Evolutionary conservation across 2,888 invertebrate species (phyloP).

Genomic region (Idaea straminata): DNA sequence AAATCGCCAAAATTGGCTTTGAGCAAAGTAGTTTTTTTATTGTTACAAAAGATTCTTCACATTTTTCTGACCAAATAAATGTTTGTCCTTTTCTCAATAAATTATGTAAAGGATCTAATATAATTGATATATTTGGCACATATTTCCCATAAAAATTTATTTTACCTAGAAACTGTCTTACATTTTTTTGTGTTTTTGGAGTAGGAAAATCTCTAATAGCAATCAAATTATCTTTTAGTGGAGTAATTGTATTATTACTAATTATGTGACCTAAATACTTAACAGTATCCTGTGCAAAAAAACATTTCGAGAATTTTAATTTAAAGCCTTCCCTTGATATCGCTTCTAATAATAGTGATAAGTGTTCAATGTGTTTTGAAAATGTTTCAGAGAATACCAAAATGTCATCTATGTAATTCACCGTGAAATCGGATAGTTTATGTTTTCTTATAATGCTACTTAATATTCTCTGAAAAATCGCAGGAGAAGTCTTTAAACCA

Average conservation of each 20-base stretch:
- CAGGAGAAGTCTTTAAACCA: conserved; percentile 5
- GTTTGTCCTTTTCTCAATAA: conserved; percentile 22
- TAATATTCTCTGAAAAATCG: conserved; percentile 48
- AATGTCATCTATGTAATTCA: conserved; percentile 19
- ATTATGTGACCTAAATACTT: conserved; percentile 33
- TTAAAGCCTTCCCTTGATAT: conserved; percentile 30
- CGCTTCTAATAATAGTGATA: conserved; percentile 19
- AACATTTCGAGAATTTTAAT: conserved; percentile 26
- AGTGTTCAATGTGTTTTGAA: conserved; percentile 4
- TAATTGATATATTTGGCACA: conserved; percentile 26
- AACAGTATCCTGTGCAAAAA: conserved; percentile 23
- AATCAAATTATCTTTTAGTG: conserved; percentile 34
- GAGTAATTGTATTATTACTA: conserved; percentile 27
- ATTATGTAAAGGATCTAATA: conserved; percentile 30
- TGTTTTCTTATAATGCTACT: conserved; percentile 29
- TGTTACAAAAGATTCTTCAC: conserved; percentile 14
- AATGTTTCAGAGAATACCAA: background rate
- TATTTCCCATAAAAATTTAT: conserved; percentile 29
- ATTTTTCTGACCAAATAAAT: conserved; percentile 19
- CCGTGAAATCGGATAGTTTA: conserved; percentile 16
- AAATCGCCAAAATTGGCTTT: conserved; percentile 21
- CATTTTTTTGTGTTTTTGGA: conserved; percentile 25
- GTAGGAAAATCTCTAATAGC: conserved; percentile 27
- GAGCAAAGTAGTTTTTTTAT: conserved; percentile 22
- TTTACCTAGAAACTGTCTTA: conserved; percentile 31